Percentiles rank a stretch among this genome's conserved stretches.
Evolutionary conservation across 2,888 invertebrate genomes (phyloP).

Genomic region (Altica lythri): DNA sequence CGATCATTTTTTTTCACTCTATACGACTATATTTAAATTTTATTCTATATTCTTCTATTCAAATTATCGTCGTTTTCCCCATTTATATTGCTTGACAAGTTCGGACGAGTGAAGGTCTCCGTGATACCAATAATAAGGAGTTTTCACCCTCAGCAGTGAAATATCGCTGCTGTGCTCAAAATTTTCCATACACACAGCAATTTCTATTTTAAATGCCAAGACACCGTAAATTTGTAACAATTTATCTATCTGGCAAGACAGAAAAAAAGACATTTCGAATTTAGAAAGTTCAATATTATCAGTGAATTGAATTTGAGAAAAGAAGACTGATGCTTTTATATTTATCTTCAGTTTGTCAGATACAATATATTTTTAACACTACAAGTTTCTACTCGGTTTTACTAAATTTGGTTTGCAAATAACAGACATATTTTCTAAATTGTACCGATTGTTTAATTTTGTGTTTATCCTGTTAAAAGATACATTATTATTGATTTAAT

Average conservation of each 20-base stretch:
- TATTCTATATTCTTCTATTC: constrained; percentile 34
- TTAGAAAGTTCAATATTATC: not conserved
- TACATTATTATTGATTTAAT: no score
- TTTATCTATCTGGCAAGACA: not conserved
- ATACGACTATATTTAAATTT: no score
- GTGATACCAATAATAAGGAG: constrained; percentile 44
- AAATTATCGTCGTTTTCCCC: constrained; percentile 44
- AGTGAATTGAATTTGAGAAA: no score
- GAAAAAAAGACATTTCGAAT: not conserved
- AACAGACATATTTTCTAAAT: no score
- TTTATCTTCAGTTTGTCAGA: no score
- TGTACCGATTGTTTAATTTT: no score
- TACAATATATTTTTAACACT: no score
- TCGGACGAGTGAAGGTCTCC: constrained; percentile 33
- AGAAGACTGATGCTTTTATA: no score
- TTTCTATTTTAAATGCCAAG: constrained; percentile 12
- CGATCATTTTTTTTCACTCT: no score
- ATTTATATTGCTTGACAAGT: constrained; percentile 46
- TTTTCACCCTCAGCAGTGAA: constrained; percentile 11
- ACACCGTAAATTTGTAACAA: not conserved
- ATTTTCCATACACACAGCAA: constrained; percentile 19
- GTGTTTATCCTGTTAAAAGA: no score
- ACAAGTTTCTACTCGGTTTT: no score
- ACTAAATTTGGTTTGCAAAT: no score
- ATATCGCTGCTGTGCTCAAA: constrained; percentile 16